Evolutionary conservation across 2,797 vertebrate genomes (phyloP).

Genomic region (Bucorvus abyssinicus): DNA sequence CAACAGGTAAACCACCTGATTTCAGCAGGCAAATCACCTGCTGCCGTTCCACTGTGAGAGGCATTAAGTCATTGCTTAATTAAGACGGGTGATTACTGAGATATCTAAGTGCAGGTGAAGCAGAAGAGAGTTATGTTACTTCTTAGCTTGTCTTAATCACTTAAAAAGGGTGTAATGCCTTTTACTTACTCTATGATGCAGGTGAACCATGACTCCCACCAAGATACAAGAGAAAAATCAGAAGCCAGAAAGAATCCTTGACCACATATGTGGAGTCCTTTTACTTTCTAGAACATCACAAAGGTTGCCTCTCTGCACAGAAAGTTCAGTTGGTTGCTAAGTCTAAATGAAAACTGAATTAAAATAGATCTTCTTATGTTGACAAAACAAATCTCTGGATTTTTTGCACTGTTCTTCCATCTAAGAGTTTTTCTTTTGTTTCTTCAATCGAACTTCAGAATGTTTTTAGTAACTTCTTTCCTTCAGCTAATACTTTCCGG

Average conservation of each 20-base stretch:
- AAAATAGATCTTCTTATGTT: neutral
- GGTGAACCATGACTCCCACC: neutral
- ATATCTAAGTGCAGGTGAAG: neutral
- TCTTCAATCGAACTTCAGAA: neutral
- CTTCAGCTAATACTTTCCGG: neutral
- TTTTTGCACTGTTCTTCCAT: neutral
- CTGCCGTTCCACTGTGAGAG: neutral
- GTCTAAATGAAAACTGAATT: neutral
- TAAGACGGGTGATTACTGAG: neutral
- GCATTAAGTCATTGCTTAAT: neutral
- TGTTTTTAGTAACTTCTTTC: neutral
- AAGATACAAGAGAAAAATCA: neutral
- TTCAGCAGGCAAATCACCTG: neutral
- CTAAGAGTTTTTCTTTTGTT: neutral
- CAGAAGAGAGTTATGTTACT: neutral
- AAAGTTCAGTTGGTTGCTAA: neutral
- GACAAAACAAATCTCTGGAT: neutral
- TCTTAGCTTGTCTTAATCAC: neutral
- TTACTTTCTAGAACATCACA: neutral
- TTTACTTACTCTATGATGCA: neutral
- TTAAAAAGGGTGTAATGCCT: neutral
- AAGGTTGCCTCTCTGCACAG: neutral
- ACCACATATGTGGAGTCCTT: rapidly evolving
- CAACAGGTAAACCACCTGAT: neutral
- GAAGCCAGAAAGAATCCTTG: neutral